Base-by-base conservation (phyloP, 2,113 vertebrate genomes). In the Merops nubicus region DNA sequence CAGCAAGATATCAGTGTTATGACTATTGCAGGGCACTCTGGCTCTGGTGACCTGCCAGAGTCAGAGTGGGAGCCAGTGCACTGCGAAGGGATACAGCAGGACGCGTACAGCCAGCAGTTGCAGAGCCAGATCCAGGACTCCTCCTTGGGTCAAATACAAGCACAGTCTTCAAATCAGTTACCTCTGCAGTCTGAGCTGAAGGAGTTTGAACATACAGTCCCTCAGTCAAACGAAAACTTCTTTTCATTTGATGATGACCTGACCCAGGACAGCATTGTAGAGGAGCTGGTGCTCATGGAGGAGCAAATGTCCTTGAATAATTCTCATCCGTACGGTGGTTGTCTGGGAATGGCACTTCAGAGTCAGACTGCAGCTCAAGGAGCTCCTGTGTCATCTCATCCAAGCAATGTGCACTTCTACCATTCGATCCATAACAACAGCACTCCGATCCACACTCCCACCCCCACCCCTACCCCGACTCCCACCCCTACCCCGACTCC, bases 221-320 rank as follows among this genome's bases (percentile, higher is more conserved):
- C 99, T 69, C 99, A 99, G 88, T 97, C 99, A 70, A 99, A 94
- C 38, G 99, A 99, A 53, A 99, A 98, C 96, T 99, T 98, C 97
- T 99, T 99, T 78, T 97, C 98, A 9, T 99, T 99, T 82, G 99
- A 99, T 60, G 99, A 99, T 3, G 99, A 99, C 67, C 99, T 99
- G 70, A 99, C 99, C 51, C 99, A 99, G 95, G 99, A 99, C 94
- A 99, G 99, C 97, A 99, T 99, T 63, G 99, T 99, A 89, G 99
- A 99, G 97, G 99, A 99, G 96, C 97, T 99, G 93, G 99, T 99
- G 92, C 99, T 99, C 94, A 99, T 99, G 99, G 99, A 99, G 91
- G 99, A 99, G 97, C 99, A 99, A 85, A 99, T 99, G 99, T 99
- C 99, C 34, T 98, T 99, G 91, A 99, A 99, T 91, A 98, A 94